phyloP scores from a whole-genome alignment of 2,888 invertebrate species.

The Atherix ibis region DNA sequence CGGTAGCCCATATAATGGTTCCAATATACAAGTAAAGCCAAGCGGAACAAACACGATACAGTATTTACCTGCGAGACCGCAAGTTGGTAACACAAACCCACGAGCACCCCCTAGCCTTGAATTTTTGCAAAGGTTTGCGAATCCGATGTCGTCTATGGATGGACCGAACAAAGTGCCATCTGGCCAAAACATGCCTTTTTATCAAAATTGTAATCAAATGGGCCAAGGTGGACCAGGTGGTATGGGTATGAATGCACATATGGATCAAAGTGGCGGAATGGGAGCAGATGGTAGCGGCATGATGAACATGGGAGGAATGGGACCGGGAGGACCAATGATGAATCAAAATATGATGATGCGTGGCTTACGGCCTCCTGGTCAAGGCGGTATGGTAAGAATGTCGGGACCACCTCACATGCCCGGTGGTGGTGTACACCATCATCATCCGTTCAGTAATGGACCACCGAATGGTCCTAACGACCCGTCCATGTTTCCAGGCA shows the following conservation, averaged over 20 bases:
- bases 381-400: slow-evolving; percentile 18
- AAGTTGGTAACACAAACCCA: slow-evolving; percentile 53
- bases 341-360: slow-evolving; percentile 29
- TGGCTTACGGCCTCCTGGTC: slow-evolving; percentile 37
- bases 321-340: slow-evolving; percentile 12
- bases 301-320: slow-evolving; percentile 19
- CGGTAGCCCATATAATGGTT: slow-evolving; percentile 41
- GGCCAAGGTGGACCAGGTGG: slow-evolving; percentile 20
- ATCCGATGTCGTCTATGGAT: slow-evolving; percentile 42
- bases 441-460: slow-evolving; percentile 18
- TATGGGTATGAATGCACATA: slow-evolving; percentile 35
- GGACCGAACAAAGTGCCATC: slow-evolving; percentile 10
- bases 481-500: slow-evolving; percentile 18
- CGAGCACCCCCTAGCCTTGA: slow-evolving; percentile 77
- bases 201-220: slow-evolving; percentile 28
- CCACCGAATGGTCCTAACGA: slow-evolving; percentile 19
- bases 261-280: slow-evolving; percentile 28
- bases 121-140: slow-evolving; percentile 75
- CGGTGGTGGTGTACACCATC: slow-evolving; percentile 18
- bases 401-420: slow-evolving; percentile 16
- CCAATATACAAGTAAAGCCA: slow-evolving; percentile 83
- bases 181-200: slow-evolving; percentile 21
- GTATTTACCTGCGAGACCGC: slow-evolving; percentile 91
- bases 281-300: slow-evolving; percentile 31
- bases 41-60: slow-evolving; percentile 97